Conservation (phyloP, 2,113 vertebrate species). For the Drymodes brunneopygia region DNA sequence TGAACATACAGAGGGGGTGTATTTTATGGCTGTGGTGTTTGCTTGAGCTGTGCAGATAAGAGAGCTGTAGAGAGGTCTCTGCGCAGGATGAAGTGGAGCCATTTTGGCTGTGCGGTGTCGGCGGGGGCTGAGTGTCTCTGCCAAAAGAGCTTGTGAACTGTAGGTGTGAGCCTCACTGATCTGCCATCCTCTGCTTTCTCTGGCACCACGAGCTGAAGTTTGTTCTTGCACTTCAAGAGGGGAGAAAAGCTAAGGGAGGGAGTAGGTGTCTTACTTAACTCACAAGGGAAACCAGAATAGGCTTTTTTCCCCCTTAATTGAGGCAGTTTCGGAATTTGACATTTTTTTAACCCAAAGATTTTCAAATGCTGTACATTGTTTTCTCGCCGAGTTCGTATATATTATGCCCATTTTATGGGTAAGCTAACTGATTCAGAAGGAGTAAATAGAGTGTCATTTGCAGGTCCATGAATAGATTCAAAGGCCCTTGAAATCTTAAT, state of each 20-base stretch:
- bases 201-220: not conserved
- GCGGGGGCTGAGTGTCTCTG: not conserved
- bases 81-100: accelerated
- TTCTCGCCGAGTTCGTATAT: not conserved
- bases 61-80: not conserved
- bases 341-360: conserved; percentile 1
- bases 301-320: not conserved
- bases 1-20: not conserved
- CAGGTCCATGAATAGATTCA: conserved; percentile 8
- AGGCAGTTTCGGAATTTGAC: not conserved
- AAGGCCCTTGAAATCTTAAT: conserved; percentile 44
- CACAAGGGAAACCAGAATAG: not conserved
- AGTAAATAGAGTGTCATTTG: conserved; percentile 7
- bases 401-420: not conserved
- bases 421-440: not conserved
- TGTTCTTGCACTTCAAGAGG: not conserved
- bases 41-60: conserved; percentile 7
- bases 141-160: not conserved
- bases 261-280: not conserved
- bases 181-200: not conserved
- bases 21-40: conserved; percentile 21
- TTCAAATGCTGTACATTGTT: not conserved
- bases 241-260: not conserved
- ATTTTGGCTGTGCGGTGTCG: not conserved
- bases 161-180: not conserved